Conservation (phyloP, 2,797 vertebrate genomes). For the Pipistrellus nathusii region DNA sequence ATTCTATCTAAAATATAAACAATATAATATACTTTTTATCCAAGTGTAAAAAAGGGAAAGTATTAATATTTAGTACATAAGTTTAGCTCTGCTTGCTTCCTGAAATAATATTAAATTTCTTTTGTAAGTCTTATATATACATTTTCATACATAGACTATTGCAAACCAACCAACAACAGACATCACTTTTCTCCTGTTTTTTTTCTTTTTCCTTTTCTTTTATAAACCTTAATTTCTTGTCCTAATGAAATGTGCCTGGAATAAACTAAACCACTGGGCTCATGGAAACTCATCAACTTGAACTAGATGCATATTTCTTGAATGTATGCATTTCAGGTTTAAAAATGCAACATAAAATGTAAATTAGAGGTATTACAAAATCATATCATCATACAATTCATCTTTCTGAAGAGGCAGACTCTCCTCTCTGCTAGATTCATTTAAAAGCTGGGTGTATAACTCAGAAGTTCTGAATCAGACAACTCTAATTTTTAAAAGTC, state of each 20-base stretch:
- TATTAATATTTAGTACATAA: background rate
- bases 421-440: background rate
- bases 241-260: slow-evolving; percentile 55
- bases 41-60: slow-evolving; percentile 31
- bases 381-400: background rate
- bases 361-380: slow-evolving; percentile 36
- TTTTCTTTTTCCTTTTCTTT: background rate
- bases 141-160: background rate
- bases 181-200: background rate
- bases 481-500: background rate
- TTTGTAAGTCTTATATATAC: slow-evolving; percentile 51
- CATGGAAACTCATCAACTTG: slow-evolving; percentile 38
- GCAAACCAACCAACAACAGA: slow-evolving; percentile 3
- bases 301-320: background rate
- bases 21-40: slow-evolving; percentile 3
- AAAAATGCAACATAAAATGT: slow-evolving; percentile 58
- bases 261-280: slow-evolving; percentile 40
- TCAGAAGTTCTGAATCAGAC: slow-evolving; percentile 18
- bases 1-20: slow-evolving; percentile 48
- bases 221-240: slow-evolving; percentile 51
- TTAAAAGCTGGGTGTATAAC: background rate
- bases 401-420: slow-evolving; percentile 12
- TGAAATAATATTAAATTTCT: slow-evolving; percentile 36
- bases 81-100: slow-evolving; percentile 38
- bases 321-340: slow-evolving; percentile 17